These are phyloP conservation scores for Serranus cabrilla DNA, from an alignment of 2,797 vertebrate genomes.

Conservation along the genomic window DNA sequence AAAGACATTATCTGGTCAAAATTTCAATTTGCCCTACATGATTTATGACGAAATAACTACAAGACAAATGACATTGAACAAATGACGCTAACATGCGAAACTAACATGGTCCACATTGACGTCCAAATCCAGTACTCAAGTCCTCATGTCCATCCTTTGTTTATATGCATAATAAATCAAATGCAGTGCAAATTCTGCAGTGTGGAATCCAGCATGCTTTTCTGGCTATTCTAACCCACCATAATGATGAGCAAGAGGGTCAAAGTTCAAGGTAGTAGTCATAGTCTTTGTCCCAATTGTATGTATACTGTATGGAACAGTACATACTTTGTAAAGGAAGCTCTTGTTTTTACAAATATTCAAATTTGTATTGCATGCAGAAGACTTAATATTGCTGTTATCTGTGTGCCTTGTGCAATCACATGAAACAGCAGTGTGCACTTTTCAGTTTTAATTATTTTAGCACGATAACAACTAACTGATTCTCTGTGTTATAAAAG, in stretches of 20 bases:
- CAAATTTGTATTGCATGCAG: neutral
- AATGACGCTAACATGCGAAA: neutral
- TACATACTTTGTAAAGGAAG: no score
- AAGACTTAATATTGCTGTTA: neutral
- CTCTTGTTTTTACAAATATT: neutral
- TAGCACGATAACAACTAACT: neutral
- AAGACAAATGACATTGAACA: neutral
- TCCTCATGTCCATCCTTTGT: no score
- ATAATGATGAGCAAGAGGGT: no score
- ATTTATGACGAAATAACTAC: neutral
- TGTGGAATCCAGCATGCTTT: no score
- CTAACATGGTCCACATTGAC: no score
- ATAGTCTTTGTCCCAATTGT: no score
- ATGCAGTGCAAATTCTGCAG: no score
- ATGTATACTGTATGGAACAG: no score
- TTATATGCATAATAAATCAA: no score
- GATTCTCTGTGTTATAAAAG: neutral
- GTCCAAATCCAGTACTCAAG: no score
- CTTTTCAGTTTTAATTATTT: conserved; percentile 12
- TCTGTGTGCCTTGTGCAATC: neutral
- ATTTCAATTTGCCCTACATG: neutral
- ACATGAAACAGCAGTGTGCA: neutral
- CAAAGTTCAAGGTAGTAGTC: no score
- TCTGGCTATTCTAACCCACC: no score
- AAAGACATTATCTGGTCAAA: neutral